Evolutionary conservation across 1,140 invertebrate species (phyloP).

Genomic region (Atta cephalotes): DNA sequence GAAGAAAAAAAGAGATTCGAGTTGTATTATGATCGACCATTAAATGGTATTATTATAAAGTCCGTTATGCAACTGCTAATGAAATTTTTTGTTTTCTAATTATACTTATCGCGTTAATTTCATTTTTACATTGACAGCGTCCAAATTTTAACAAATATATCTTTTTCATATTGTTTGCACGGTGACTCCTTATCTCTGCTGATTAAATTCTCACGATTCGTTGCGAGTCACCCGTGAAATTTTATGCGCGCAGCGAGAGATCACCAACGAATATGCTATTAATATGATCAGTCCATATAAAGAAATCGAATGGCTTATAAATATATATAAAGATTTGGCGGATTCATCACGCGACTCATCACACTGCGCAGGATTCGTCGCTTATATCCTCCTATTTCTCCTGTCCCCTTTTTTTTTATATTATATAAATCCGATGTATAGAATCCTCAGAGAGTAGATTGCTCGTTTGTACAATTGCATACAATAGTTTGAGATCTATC

Average conservation of each 20-base stretch:
- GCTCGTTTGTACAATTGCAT: slow-evolving; percentile 62
- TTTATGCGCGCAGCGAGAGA: slow-evolving; percentile 19
- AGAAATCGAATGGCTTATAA: slow-evolving; percentile 17
- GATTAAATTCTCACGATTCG: slow-evolving; percentile 1
- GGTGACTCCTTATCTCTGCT: not conserved
- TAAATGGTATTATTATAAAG: slow-evolving; percentile 37
- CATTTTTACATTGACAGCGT: slow-evolving; percentile 27
- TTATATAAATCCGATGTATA: slow-evolving; percentile 30
- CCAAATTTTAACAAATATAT: slow-evolving; percentile 39
- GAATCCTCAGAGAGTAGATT: slow-evolving; percentile 24
- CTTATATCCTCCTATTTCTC: not conserved
- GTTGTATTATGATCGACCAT: not conserved
- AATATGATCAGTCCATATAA: not conserved
- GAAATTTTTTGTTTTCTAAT: not conserved
- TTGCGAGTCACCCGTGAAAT: slow-evolving; percentile 1
- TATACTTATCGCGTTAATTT: slow-evolving; percentile 3
- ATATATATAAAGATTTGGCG: slow-evolving; percentile 41
- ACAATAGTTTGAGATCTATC: slow-evolving; percentile 56
- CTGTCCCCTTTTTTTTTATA: not conserved
- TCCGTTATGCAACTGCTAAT: slow-evolving; percentile 22
- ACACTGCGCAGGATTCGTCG: slow-evolving; percentile 20
- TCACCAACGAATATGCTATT: slow-evolving; percentile 16
- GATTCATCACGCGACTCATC: slow-evolving; percentile 29
- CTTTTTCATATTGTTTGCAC: slow-evolving; percentile 16
- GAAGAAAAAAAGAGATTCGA: not conserved